phyloP scores from a whole-genome alignment of 2,888 invertebrate genomes.

The Eupithecia insigniata region DNA sequence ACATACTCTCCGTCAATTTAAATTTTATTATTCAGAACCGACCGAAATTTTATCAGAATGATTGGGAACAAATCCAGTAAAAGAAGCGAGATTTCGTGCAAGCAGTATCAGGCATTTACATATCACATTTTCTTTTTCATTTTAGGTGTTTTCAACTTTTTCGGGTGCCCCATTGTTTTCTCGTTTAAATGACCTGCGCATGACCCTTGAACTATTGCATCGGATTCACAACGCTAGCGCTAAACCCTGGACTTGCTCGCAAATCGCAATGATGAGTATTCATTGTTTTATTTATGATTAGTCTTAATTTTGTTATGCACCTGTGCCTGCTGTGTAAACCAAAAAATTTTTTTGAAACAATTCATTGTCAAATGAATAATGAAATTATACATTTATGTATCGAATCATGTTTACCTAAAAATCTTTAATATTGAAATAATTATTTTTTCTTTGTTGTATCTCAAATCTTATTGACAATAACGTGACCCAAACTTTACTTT shows the following conservation, averaged over 20 bases:
- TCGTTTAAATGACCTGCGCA: constrained; percentile 83
- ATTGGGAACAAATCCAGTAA: constrained; percentile 23
- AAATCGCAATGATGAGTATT: constrained; percentile 84
- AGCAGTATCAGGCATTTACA: constrained; percentile 61
- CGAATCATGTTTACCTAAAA: neutral
- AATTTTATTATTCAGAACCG: neutral
- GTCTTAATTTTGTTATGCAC: constrained; percentile 56
- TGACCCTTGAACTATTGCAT: constrained; percentile 62
- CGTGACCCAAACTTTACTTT: neutral
- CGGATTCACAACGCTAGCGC: constrained; percentile 76
- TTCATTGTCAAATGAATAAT: neutral
- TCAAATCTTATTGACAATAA: constrained; percentile 11
- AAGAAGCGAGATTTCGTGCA: constrained; percentile 58
- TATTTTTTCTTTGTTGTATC: neutral
- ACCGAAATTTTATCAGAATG: constrained; percentile 1
- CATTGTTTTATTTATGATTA: constrained; percentile 71
- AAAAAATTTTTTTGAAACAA: constrained; percentile 34
- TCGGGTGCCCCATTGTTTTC: constrained; percentile 84
- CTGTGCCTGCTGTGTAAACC: constrained; percentile 44
- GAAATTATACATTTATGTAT: constrained; percentile 2
- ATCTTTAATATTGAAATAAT: neutral
- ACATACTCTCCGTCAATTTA: neutral
- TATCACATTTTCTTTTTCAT: constrained; percentile 82
- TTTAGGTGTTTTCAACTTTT: constrained; percentile 85
- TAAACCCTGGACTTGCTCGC: constrained; percentile 79